Evolutionary conservation across 1,140 invertebrate species (phyloP).

Genomic region (Euwallacea similis): DNA sequence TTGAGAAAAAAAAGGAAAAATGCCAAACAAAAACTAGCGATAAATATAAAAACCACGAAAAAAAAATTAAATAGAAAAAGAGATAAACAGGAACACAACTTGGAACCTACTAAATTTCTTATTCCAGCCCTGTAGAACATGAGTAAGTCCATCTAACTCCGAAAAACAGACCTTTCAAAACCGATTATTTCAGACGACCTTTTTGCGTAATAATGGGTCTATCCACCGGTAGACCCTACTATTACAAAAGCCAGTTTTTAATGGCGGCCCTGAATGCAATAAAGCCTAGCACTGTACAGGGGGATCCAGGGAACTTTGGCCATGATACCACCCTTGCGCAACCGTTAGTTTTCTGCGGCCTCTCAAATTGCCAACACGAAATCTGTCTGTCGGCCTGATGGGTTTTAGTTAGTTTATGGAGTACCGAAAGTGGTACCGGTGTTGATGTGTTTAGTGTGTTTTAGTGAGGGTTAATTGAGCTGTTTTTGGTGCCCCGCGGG

Average conservation of each 20-base stretch:
- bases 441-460: not conserved
- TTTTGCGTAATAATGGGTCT: slow-evolving; percentile 49
- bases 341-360: slow-evolving; percentile 35
- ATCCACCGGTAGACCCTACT: slow-evolving; percentile 44
- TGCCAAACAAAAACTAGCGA: too few species aligned
- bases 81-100: too few species aligned
- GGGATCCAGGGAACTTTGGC: slow-evolving; percentile 39
- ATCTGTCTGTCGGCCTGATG: not conserved
- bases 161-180: too few species aligned
- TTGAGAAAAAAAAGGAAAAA: too few species aligned
- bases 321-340: slow-evolving; percentile 32
- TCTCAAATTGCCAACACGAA: slow-evolving; percentile 19
- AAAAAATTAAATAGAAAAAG: too few species aligned
- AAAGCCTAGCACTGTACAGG: slow-evolving; percentile 46
- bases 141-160: not conserved
- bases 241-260: slow-evolving; percentile 53
- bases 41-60: too few species aligned
- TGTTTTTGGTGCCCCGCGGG: not conserved
- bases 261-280: slow-evolving; percentile 49
- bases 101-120: not conserved
- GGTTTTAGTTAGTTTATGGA: not conserved
- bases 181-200: slow-evolving; percentile 8
- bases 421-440: too few species aligned
- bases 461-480: not conserved
- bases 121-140: not conserved